These are phyloP conservation scores for Hemicentrotus pulcherrimus DNA, from an alignment of 35 echinoderm and acorn worm species.

Conservation along the genomic window DNA sequence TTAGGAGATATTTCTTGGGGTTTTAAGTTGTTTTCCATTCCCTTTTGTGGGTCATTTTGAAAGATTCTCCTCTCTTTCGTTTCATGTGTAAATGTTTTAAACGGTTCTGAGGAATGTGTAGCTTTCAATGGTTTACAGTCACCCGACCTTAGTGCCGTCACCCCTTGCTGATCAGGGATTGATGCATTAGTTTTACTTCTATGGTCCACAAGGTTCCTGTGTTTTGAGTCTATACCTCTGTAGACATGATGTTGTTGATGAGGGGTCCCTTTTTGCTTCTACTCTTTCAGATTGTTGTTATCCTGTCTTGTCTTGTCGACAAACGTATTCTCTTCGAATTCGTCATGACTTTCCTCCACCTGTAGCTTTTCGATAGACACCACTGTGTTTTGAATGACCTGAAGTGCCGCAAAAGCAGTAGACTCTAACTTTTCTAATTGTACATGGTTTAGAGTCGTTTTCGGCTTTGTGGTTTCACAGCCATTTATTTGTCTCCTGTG, in stretches of 20 bases:
- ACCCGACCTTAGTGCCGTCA: neutral
- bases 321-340: neutral
- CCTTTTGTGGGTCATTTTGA: neutral
- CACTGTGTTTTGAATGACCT: conserved; percentile 44
- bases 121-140: neutral
- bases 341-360: neutral
- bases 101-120: neutral
- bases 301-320: neutral
- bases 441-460: neutral
- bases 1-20: neutral
- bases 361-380: conserved; percentile 34
- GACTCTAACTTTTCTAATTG: conserved; percentile 25
- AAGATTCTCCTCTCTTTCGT: neutral
- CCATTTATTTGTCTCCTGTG: neutral
- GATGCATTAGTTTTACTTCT: neutral
- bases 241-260: neutral
- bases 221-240: neutral
- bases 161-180: neutral
- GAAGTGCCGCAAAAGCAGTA: conserved; percentile 32
- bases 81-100: neutral
- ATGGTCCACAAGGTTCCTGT: neutral
- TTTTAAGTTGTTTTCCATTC: neutral
- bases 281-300: neutral
- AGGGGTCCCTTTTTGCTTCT: neutral
- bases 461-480: neutral